Conservation (phyloP, 1,140 invertebrate species). For the Bombus pascuorum region DNA sequence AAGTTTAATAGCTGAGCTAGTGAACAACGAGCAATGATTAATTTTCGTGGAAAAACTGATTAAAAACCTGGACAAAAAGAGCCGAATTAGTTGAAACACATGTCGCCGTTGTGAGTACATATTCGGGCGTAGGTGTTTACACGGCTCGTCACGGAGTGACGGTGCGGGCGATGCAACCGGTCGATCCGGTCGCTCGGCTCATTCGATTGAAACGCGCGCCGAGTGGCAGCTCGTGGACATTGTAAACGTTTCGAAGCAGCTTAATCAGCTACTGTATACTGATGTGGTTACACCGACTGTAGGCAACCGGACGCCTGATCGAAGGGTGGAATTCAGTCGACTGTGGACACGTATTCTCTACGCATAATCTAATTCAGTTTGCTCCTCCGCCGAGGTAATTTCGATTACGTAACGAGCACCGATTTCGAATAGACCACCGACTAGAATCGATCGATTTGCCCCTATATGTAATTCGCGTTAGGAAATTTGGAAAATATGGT, state of each 20-base stretch:
- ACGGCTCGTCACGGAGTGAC: constrained; percentile 19
- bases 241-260: constrained; percentile 75
- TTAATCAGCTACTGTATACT: constrained; percentile 76
- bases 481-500: too few species aligned
- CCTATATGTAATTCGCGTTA: too few species aligned
- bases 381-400: constrained; percentile 38
- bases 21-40: neutral
- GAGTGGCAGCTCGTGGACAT: constrained; percentile 66
- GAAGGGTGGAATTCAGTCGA: constrained; percentile 46
- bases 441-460: neutral
- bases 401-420: constrained; percentile 36
- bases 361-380: constrained; percentile 48
- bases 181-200: constrained; percentile 43
- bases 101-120: neutral
- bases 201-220: constrained; percentile 72
- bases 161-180: constrained; percentile 21
- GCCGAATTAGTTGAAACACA: neutral
- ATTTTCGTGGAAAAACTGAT: neutral
- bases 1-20: neutral
- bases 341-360: constrained; percentile 32
- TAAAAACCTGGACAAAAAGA: neutral
- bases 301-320: constrained; percentile 3
- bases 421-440: constrained; percentile 34
- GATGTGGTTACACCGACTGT: constrained; percentile 41
- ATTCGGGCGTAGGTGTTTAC: neutral